phyloP scores from a whole-genome alignment of 2,797 vertebrate genomes.

The Pyrocephalus nanus region DNA sequence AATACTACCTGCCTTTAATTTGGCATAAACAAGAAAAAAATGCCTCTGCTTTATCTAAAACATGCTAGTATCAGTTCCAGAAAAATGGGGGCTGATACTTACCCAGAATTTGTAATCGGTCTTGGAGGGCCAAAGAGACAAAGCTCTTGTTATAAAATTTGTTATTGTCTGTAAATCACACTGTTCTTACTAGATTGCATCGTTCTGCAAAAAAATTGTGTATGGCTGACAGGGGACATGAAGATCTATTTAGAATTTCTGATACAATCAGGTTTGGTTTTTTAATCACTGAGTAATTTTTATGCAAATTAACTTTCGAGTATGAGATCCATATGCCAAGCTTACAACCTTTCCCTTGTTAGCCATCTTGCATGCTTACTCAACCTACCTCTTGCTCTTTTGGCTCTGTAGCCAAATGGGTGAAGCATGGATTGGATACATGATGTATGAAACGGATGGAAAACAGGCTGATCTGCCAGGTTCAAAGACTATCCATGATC shows the following conservation, averaged over 20 bases:
- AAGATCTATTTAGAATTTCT: neutral
- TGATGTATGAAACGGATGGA: neutral
- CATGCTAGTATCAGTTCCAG: neutral
- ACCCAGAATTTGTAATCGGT: neutral
- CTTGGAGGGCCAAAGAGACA: neutral
- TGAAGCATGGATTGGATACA: neutral
- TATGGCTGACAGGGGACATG: neutral
- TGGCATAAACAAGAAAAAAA: neutral
- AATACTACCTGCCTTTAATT: neutral
- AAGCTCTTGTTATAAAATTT: neutral
- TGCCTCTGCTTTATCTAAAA: neutral
- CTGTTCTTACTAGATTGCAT: neutral
- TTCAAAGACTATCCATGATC: neutral
- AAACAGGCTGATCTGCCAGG: neutral
- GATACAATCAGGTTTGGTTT: neutral
- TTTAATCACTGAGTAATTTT: neutral
- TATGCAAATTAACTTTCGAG: neutral
- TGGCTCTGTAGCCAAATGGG: neutral
- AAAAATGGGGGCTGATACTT: neutral
- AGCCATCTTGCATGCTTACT: neutral
- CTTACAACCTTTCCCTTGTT: neutral
- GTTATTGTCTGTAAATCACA: neutral
- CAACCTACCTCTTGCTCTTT: neutral
- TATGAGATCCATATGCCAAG: neutral
- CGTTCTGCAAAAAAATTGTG: neutral